Percentiles rank a stretch among this genome's conserved stretches.
Evolutionary conservation across 2,797 vertebrate species (phyloP).

Genomic region (Dallia pectoralis): DNA sequence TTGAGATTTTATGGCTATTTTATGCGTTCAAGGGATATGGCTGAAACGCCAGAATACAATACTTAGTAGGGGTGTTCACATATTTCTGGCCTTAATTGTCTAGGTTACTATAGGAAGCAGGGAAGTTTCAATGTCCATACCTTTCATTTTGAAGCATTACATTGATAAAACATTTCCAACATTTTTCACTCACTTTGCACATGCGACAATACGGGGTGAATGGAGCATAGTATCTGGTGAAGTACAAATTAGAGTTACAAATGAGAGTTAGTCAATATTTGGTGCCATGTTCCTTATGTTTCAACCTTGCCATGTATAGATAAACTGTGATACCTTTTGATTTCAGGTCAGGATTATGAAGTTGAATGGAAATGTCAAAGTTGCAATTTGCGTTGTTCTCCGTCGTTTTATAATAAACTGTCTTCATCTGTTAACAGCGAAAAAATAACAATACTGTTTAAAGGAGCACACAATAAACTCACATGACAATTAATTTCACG

Average conservation of each 20-base stretch:
- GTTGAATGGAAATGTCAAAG: constrained; percentile 76
- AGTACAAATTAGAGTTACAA: constrained; percentile 11
- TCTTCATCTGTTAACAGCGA: constrained; percentile 76
- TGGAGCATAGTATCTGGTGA: constrained; percentile 43
- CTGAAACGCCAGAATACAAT: too few species aligned
- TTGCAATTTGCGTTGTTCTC: constrained; percentile 71
- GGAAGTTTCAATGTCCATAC: too few species aligned
- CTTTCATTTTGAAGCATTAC: too few species aligned
- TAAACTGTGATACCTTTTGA: constrained; percentile 39
- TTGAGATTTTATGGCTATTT: too few species aligned
- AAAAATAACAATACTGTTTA: not conserved
- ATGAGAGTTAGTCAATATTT: not conserved
- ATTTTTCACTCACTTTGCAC: constrained; percentile 76
- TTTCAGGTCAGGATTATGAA: not conserved
- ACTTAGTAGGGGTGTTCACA: too few species aligned
- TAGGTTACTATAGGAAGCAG: too few species aligned
- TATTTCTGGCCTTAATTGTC: too few species aligned
- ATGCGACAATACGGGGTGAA: constrained; percentile 70
- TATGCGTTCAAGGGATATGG: too few species aligned
- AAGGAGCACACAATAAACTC: not conserved
- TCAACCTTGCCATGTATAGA: not conserved
- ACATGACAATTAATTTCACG: not conserved
- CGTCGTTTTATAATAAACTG: constrained; percentile 78
- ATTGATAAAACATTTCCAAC: too few species aligned
- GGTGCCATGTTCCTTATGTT: not conserved